phyloP scores from a whole-genome alignment of 2,797 vertebrate species.

The Tamandua tetradactyla region DNA sequence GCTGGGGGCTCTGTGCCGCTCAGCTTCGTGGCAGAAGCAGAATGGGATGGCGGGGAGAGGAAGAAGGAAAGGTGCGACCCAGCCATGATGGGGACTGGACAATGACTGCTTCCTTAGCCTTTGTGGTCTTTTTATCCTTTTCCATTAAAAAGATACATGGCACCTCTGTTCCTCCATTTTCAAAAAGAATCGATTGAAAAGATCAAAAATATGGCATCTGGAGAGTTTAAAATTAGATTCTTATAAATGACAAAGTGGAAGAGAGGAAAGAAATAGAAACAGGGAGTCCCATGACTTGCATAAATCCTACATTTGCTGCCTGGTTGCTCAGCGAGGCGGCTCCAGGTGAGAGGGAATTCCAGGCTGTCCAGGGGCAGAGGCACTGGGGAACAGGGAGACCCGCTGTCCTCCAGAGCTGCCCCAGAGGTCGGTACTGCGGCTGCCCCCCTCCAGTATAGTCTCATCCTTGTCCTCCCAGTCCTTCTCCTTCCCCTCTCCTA shows the following conservation, averaged over 20 bases:
- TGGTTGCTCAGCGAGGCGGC: constrained; percentile 35
- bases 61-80: neutral
- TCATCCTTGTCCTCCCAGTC: neutral
- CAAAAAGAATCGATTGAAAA: constrained; percentile 65
- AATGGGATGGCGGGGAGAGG: no score
- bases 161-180: constrained; percentile 63
- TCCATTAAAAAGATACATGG: constrained; percentile 21
- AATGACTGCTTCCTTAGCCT: neutral
- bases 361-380: accelerated
- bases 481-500: constrained; percentile 15
- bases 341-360: constrained; percentile 28
- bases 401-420: neutral
- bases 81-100: neutral
- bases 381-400: neutral
- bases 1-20: neutral
- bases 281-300: constrained; percentile 43
- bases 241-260: constrained; percentile 66
- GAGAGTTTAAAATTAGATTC: constrained; percentile 77
- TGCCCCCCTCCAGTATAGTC: neutral
- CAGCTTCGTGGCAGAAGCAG: neutral
- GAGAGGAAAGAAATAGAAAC: constrained; percentile 60
- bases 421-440: no score
- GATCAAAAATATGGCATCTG: constrained; percentile 71
- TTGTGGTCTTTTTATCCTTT: constrained; percentile 16
- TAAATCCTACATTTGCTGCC: constrained; percentile 48